These are phyloP conservation scores for Fulmarus glacialis DNA, from an alignment of 2,113 vertebrate species.

Conservation along the genomic window DNA sequence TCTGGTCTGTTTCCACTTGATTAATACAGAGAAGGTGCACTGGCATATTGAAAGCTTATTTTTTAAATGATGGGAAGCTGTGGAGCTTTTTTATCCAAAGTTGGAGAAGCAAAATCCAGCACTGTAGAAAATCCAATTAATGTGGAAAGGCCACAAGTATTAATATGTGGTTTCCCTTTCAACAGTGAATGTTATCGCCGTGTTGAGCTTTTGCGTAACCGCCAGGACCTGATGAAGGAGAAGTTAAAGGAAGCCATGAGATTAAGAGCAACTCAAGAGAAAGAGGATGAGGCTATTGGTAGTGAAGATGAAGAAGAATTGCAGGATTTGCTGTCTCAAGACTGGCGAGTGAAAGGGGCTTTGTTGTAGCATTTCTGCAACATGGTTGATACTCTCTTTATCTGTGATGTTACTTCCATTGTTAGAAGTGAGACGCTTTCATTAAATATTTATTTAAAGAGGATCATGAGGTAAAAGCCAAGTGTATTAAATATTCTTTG, in stretches of 20 bases:
- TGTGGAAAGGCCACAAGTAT: background rate
- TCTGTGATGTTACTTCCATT: background rate
- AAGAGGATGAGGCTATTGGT: slow-evolving; percentile 72
- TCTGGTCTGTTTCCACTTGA: background rate
- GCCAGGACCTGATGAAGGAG: slow-evolving; percentile 83
- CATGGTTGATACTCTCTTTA: background rate
- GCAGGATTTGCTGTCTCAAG: slow-evolving; percentile 86
- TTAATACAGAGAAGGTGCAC: background rate
- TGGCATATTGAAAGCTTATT: background rate
- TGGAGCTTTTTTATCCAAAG: background rate
- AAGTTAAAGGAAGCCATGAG: slow-evolving; percentile 68
- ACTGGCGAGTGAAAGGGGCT: slow-evolving; percentile 96
- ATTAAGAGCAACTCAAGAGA: slow-evolving; percentile 59
- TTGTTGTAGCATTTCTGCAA: slow-evolving; percentile 76
- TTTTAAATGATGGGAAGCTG: background rate
- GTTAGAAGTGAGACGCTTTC: background rate
- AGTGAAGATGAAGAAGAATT: slow-evolving; percentile 89
- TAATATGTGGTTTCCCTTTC: background rate
- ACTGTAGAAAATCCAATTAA: background rate
- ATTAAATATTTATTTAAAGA: slow-evolving; percentile 54
- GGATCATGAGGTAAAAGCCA: background rate
- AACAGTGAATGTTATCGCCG: slow-evolving; percentile 87
- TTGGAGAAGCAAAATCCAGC: background rate
- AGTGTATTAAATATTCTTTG: background rate
- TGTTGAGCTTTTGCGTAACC: slow-evolving; percentile 88